Percentiles rank a stretch among this genome's conserved stretches.
Conservation (phyloP, 2,113 vertebrate genomes). For the Odocoileus hemionus region DNA sequence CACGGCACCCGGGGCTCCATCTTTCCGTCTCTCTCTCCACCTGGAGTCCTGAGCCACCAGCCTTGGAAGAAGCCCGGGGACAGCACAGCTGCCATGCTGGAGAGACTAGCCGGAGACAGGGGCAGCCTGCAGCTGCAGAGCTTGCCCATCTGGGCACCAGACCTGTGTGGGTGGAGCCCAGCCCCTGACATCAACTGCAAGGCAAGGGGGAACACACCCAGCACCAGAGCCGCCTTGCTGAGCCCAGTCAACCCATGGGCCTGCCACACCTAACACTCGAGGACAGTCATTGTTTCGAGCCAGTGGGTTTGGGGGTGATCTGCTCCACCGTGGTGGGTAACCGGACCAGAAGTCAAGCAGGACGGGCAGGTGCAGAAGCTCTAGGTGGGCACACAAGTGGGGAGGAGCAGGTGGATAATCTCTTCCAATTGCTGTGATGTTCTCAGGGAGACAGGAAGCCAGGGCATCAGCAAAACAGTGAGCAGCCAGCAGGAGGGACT, state of each 20-base stretch:
- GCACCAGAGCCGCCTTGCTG: not conserved
- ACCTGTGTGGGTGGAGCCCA: too few species aligned
- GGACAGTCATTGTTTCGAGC: not conserved
- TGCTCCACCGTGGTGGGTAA: not conserved
- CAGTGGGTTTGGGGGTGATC: not conserved
- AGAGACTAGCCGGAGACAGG: not conserved
- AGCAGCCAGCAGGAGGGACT: not conserved
- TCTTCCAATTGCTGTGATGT: not conserved
- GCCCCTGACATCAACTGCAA: not conserved
- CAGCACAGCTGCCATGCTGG: not conserved
- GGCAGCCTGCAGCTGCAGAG: not conserved
- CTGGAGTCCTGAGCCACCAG: not conserved
- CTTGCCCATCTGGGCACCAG: not conserved
- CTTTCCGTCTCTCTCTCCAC: not conserved
- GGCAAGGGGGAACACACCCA: not conserved
- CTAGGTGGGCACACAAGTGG: not conserved
- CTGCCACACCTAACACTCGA: not conserved
- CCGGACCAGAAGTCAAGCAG: not conserved
- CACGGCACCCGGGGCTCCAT: rapidly evolving
- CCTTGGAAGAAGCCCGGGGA: not conserved
- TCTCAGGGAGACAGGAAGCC: not conserved
- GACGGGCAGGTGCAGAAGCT: not conserved
- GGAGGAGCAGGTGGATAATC: not conserved
- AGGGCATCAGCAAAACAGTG: not conserved
- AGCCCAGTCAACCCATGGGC: not conserved